Conservation (phyloP, 2,113 vertebrate species). For the Lepisosteus osseus region DNA sequence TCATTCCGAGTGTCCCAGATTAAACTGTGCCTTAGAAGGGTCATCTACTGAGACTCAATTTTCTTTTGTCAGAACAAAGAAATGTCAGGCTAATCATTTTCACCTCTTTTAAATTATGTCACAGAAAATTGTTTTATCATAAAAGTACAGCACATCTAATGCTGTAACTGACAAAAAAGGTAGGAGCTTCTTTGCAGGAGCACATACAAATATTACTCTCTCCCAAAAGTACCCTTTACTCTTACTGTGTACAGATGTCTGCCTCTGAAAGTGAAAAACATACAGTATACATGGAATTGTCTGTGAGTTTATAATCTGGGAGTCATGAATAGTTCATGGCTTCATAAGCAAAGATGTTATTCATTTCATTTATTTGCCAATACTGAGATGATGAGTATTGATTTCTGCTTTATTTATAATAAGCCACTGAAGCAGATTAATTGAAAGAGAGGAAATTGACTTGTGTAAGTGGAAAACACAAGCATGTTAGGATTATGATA, state of each 20-base stretch:
- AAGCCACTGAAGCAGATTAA: neutral
- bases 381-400: slow-evolving; percentile 23
- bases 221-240: too few species aligned
- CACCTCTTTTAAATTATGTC: neutral
- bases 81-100: neutral
- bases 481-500: neutral
- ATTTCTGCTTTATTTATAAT: slow-evolving; percentile 3
- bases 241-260: neutral
- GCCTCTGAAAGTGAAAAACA: neutral
- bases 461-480: neutral
- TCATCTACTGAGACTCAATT: neutral
- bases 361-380: slow-evolving; percentile 5
- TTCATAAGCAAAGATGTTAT: slow-evolving; percentile 6
- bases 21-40: neutral
- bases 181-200: too few species aligned
- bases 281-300: neutral
- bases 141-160: slow-evolving; percentile 12
- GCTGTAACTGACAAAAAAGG: too few species aligned
- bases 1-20: neutral
- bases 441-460: slow-evolving; percentile 1
- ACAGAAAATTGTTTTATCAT: neutral
- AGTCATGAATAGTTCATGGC: neutral
- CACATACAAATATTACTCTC: too few species aligned
- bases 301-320: neutral
- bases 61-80: neutral